Percentiles rank a stretch among this genome's conserved stretches.
Conservation (phyloP, 2,797 vertebrate species). For the Brotogeris chrysoptera region DNA sequence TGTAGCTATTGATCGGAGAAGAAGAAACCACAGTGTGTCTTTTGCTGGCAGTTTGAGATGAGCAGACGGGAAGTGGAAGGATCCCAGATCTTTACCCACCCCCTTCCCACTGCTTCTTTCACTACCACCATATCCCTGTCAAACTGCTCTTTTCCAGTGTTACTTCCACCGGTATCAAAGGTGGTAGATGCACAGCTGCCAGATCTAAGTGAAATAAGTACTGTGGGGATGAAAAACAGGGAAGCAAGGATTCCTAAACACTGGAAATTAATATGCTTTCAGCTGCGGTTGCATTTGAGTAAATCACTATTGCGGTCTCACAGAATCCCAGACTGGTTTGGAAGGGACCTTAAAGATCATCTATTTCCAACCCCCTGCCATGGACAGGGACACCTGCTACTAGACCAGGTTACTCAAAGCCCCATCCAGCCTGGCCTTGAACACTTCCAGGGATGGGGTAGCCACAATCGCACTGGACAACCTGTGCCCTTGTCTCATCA, state of each 20-base stretch:
- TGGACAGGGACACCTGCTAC: background rate
- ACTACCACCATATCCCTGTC: rapidly evolving
- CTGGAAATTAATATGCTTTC: background rate
- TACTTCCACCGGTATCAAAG: rapidly evolving
- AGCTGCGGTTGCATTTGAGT: background rate
- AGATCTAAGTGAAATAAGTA: background rate
- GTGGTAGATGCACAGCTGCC: rapidly evolving
- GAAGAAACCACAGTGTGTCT: rapidly evolving
- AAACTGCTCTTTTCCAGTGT: background rate
- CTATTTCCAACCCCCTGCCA: background rate
- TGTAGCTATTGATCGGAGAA: background rate
- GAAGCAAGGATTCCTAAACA: background rate
- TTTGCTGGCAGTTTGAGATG: rapidly evolving
- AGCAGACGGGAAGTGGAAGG: rapidly evolving
- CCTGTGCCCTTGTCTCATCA: background rate
- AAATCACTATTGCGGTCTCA: background rate
- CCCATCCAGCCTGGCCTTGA: background rate
- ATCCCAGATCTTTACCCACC: background rate
- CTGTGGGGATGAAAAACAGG: rapidly evolving
- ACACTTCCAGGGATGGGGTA: background rate
- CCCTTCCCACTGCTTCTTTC: rapidly evolving
- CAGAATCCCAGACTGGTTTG: background rate
- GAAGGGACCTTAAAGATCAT: background rate
- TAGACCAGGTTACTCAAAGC: background rate
- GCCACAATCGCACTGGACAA: background rate